phyloP scores from a whole-genome alignment of 2,113 vertebrate species.

The Pardalotus punctatus region DNA sequence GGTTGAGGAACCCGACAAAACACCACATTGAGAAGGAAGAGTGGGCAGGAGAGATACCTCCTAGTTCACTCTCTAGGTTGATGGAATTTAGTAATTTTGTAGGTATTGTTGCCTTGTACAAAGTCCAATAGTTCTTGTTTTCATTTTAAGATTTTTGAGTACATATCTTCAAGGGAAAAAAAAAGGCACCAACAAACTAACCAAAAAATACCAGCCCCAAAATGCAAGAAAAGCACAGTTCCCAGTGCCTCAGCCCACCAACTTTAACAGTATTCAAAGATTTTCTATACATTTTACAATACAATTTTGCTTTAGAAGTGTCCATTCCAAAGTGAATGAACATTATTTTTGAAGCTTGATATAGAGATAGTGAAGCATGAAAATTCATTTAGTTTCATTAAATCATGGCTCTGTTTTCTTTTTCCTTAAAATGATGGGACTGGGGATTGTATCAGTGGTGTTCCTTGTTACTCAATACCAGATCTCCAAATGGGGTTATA shows the following conservation, averaged over 20 bases:
- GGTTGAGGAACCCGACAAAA: neutral
- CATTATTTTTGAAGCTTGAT: neutral
- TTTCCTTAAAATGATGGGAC: neutral
- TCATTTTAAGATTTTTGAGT: neutral
- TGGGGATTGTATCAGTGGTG: neutral
- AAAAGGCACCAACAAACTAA: neutral
- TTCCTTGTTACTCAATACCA: neutral
- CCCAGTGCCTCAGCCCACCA: neutral
- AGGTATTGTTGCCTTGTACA: neutral
- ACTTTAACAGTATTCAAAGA: neutral
- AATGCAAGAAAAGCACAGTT: neutral
- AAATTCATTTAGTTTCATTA: neutral
- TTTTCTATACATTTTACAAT: neutral
- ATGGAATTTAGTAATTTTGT: neutral
- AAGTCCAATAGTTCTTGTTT: neutral
- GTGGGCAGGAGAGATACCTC: neutral
- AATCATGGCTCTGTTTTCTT: neutral
- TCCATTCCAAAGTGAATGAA: neutral
- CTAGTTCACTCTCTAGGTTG: neutral
- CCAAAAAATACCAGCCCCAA: neutral
- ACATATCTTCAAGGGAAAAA: neutral
- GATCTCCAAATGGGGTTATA: neutral
- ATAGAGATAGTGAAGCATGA: neutral
- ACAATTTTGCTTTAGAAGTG: neutral
- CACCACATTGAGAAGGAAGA: neutral